Evolutionary conservation across 2,113 vertebrate species (phyloP), one percentile per base, ranked within the genome.

Genomic region (Calyptommatus sinebrachiatus): DNA sequence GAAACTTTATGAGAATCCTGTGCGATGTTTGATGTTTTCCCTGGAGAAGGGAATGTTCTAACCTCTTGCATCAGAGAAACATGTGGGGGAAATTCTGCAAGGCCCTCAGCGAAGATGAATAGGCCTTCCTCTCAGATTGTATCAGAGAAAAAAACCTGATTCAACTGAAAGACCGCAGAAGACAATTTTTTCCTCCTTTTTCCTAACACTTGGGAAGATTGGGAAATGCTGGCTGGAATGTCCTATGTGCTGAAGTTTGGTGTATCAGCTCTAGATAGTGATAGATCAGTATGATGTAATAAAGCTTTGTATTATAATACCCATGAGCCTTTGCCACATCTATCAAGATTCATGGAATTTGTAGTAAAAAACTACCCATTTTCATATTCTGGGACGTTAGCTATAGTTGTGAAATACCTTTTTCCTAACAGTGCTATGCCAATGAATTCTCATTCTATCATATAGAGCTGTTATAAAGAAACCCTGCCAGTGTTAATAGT

Each of bases 61-160:
- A 88, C 73, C 65, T 26, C 69, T 50, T 77, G 48, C 81, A 84
- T 73, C 68, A 85, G 89, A 92, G 81, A 6, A 76, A 65, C 46
- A 88, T 7, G 77, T 90, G 83, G 29, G 57, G 88, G 88, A 88
- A 80, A 90, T 88, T 89, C 78, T 84, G 83, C 70, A 61, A 22
- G 1, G 26, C 18, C 90, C 78, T 63, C 0, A 21, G 71, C 2
- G 73, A 57, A 84, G 81, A 60, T 61, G 14, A 66, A 85, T 81
- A 88, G 53, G 9, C 29, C 85, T 63, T 69, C 75, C 45, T 84
- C 7, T 81, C 48, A 73, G 1, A 86, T 79, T 78, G 76, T 84
- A 88, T 29, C 61, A 86, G 86, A 89, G 81, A 79, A 2, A 85
- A n/a, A 84, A 73, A 28, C 66, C 45, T 77, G 72, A 86, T 61